Evolutionary conservation across 2,113 vertebrate genomes (phyloP).

Genomic region (Ictalurus punctatus): DNA sequence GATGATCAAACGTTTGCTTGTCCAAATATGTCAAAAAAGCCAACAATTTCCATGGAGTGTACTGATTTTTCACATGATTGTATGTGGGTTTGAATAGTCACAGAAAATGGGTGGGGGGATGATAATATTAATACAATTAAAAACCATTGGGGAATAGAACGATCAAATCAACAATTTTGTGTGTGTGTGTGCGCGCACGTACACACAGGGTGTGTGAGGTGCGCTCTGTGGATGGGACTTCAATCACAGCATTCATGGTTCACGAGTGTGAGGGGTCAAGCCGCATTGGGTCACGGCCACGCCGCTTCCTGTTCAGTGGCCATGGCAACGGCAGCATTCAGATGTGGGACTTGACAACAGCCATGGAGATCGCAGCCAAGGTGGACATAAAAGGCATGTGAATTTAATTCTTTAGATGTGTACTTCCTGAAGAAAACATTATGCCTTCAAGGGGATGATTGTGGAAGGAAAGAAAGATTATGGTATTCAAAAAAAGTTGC

Average conservation of each 20-base stretch:
- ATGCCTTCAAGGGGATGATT: not conserved
- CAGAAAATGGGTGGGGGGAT: not conserved
- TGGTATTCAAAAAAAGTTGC: not conserved
- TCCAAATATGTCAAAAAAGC: too few relatives aligned
- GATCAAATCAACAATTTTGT: not conserved
- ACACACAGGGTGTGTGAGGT: slow-evolving; percentile 82
- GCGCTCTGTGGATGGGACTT: slow-evolving; percentile 79
- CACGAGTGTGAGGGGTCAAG: slow-evolving; percentile 91
- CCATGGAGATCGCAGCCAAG: slow-evolving; percentile 82
- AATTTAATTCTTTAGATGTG: not conserved
- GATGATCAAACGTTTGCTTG: too few relatives aligned
- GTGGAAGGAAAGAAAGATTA: not conserved
- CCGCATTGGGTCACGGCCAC: slow-evolving; percentile 80
- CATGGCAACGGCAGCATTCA: slow-evolving; percentile 89
- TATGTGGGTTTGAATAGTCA: not conserved
- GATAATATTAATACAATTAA: too few relatives aligned
- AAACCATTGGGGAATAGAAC: not conserved
- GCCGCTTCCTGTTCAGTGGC: slow-evolving; percentile 87
- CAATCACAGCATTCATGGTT: slow-evolving; percentile 86
- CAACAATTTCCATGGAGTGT: too few relatives aligned
- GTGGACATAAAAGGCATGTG: slow-evolving; percentile 65
- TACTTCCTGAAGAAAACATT: not conserved
- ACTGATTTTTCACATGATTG: too few relatives aligned
- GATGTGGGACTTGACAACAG: slow-evolving; percentile 92
- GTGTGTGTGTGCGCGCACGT: slow-evolving; percentile 68